Evolutionary conservation across 2,888 invertebrate species (phyloP), one percentile per base, ranked within the genome.

Genomic region (Didymodactylos carnosus): DNA sequence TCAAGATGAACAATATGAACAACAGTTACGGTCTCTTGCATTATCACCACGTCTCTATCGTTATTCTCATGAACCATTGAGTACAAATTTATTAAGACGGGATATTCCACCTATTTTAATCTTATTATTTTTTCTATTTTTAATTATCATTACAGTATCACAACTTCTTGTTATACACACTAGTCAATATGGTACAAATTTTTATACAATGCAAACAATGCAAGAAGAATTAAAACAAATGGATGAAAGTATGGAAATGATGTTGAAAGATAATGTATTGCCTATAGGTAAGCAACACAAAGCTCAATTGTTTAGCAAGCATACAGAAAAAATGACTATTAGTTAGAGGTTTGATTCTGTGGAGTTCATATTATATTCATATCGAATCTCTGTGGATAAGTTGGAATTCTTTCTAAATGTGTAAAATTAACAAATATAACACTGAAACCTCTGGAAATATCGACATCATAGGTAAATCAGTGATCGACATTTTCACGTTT

Each of bases 181-280:
- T 35, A 46, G 41, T 19, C 62, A 53, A 23, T 71, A 69, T 19
- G 62, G 43, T 43, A 39, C 74, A 5, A 74, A 71, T 46, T 74
- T 74, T 46, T 39, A 71, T 27, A 41, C 71, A 41, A 74, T 74
- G 39, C 71, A 72, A 53, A 43, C 46, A 69, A 53, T 74, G 51
- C 74, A 74, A 71, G 74, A 71, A 41, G 74, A 74, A 53, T 62
- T 74, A 25, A 74, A 71, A 46, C 74, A 71, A 25, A 74, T 74
- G 74, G 74, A 74, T 43, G 46, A 69, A n/a, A 74, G 74, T 71
- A 71, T 74, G 53, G 71, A 74, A 41, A 35, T 6, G 39, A 27
- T 74, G 29, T 53, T 74, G 35, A 43, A 53, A 39, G 70, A 74
- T 35, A 53, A 72, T 69, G 71, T 74, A 46, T 69, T 74, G 39